These are phyloP conservation scores for Ectobius pallidus DNA, from an alignment of 2,888 invertebrate species.

Conservation along the genomic window DNA sequence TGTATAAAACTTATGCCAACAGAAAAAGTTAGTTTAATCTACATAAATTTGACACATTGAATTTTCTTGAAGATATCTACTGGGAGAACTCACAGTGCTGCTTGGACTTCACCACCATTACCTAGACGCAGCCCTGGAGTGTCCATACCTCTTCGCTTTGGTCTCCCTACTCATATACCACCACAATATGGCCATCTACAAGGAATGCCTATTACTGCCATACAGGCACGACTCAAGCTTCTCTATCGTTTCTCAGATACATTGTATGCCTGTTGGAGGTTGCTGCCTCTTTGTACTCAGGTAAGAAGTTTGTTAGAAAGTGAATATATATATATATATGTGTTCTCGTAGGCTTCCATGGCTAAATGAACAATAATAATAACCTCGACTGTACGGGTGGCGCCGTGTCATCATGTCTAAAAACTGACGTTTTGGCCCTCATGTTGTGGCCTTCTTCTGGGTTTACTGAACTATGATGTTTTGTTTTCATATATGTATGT, in stretches of 20 bases:
- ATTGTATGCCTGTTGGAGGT: conserved; percentile 64
- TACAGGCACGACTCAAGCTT: conserved; percentile 62
- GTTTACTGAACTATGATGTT: no score
- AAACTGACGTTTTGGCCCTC: no score
- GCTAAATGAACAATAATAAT: no score
- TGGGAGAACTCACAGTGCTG: conserved; percentile 67
- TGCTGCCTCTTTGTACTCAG: conserved; percentile 58
- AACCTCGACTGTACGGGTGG: no score
- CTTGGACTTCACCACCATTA: conserved; percentile 64
- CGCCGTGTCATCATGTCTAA: no score
- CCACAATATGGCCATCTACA: conserved; percentile 63
- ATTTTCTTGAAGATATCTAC: conserved; percentile 63
- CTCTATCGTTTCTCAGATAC: conserved; percentile 68
- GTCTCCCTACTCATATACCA: conserved; percentile 61
- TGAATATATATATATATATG: no score
- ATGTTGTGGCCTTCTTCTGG: no score
- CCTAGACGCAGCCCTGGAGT: conserved; percentile 59
- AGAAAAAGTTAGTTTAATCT: no score
- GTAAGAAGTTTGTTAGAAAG: conserved; percentile 45
- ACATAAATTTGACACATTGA: no score
- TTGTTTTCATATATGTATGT: no score
- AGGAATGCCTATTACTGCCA: conserved; percentile 57
- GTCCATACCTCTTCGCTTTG: conserved; percentile 59
- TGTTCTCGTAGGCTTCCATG: no score
- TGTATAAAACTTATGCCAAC: no score